phyloP scores from a whole-genome alignment of 2,797 vertebrate genomes.

The Sebastolobus alascanus region DNA sequence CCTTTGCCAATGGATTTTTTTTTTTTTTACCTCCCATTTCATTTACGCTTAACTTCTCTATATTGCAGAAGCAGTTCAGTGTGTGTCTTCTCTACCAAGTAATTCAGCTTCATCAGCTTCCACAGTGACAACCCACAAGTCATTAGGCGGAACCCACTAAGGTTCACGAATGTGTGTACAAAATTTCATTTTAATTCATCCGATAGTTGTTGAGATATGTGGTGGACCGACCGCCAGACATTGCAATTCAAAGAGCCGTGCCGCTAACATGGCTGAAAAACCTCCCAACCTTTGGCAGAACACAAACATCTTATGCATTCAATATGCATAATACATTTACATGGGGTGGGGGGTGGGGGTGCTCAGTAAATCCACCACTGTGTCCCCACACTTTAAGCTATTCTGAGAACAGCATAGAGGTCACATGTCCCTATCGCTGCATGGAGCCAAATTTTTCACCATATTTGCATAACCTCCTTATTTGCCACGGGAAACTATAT shows the following conservation, averaged over 20 bases:
- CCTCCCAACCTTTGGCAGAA: constrained; percentile 6
- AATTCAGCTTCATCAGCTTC: constrained; percentile 24
- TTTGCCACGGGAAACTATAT: constrained; percentile 55
- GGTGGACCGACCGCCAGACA: background rate
- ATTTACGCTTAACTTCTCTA: constrained; percentile 19
- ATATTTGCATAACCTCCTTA: constrained; percentile 68
- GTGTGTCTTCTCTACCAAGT: background rate
- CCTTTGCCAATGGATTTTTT: constrained; percentile 11
- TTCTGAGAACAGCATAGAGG: constrained; percentile 37
- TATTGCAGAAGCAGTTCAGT: constrained; percentile 14
- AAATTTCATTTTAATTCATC: background rate
- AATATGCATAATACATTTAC: constrained; percentile 42
- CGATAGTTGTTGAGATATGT: background rate
- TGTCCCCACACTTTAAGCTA: constrained; percentile 33
- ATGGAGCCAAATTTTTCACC: constrained; percentile 30
- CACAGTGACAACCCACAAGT: constrained; percentile 6
- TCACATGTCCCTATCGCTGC: constrained; percentile 42
- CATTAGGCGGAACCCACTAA: background rate
- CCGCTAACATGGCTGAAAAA: background rate
- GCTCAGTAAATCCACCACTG: constrained; percentile 10
- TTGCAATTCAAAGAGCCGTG: background rate
- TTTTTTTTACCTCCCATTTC: constrained; percentile 1
- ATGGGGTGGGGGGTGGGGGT: background rate
- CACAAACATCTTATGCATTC: constrained; percentile 36
- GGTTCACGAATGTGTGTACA: constrained; percentile 1